Evolutionary conservation across 2,888 invertebrate genomes (phyloP), one percentile per base, ranked within the genome.

Genomic region (Panopea generosa): DNA sequence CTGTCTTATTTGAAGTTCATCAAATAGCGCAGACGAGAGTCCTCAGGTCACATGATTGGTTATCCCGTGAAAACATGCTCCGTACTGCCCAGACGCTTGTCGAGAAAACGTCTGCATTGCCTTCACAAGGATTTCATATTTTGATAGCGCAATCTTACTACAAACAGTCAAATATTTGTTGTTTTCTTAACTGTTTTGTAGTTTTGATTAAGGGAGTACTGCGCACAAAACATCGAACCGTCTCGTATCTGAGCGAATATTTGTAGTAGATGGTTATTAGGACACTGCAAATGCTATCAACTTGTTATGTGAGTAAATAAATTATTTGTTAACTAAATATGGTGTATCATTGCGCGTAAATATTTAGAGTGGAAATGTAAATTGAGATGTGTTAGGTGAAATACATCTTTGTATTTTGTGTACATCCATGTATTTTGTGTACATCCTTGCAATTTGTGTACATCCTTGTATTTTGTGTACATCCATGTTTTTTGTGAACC

Each of bases 1-100:
- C 49, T 49, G 38, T 67, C 50, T 59, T 24, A 27, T 33, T 29
- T 57, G 40, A 67, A 50, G 57, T 67, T 67, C 59, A 67, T 67
- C 67, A 57, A 67, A 56, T 43, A 27, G 29, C 47, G 18, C 47
- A 60, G 47, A 47, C 47, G 22, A 50, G 18, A 22, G 50, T 50
- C 50, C 22, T 20, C 22, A 11, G 50, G 50, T 24, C 50, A 50
- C 24, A 22, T 50, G n/a, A 50, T 50, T 50, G 50, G 18, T 50
- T 50, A 33, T n/a, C n/a, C 33, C 11, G 11, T 33, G 33, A 33
- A 33, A 33, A 33, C 33, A 33, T 33, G 50, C 11, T 50, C 50
- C 20, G 50, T 50, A 24, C 20, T 18, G 20, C 50, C 50, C 50
- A 50, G 50, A 24, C 50, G 50, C 50, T 50, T 18, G 18, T 11